Percentiles rank a stretch among this genome's conserved stretches.
These are phyloP conservation scores for Neopelma chrysocephalum DNA, from an alignment of 2,797 vertebrate genomes.

Conservation along the genomic window DNA sequence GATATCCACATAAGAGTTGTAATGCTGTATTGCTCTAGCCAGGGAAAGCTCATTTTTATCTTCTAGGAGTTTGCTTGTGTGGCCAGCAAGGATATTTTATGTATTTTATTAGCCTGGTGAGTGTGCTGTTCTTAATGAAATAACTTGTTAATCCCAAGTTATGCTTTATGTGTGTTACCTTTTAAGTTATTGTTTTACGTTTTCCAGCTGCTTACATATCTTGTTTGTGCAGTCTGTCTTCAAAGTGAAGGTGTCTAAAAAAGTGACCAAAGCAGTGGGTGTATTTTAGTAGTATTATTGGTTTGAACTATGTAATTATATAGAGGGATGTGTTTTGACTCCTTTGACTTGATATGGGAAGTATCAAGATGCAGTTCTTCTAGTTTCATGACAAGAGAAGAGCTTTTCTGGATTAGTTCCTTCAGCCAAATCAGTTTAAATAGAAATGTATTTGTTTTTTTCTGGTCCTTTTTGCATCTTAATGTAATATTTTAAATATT, in stretches of 20 bases:
- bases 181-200: not conserved
- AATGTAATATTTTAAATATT: not conserved
- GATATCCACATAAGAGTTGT: rapidly evolving
- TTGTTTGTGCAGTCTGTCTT: not conserved
- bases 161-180: not conserved
- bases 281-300: not conserved
- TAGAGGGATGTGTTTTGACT: not conserved
- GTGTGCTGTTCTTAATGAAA: not conserved
- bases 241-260: rapidly evolving
- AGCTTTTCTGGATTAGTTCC: not conserved
- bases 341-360: not conserved
- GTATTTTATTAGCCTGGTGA: not conserved
- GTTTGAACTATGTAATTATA: rapidly evolving
- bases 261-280: not conserved
- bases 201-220: rapidly evolving
- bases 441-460: not conserved
- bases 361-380: rapidly evolving
- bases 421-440: not conserved
- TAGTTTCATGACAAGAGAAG: not conserved
- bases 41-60: not conserved
- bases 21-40: not conserved
- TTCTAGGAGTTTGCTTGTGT: not conserved
- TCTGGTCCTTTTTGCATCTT: not conserved
- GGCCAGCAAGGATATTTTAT: not conserved
- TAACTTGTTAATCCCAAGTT: not conserved